Evolutionary conservation across 2,888 invertebrate species (phyloP).

Genomic region (Euphydryas editha): DNA sequence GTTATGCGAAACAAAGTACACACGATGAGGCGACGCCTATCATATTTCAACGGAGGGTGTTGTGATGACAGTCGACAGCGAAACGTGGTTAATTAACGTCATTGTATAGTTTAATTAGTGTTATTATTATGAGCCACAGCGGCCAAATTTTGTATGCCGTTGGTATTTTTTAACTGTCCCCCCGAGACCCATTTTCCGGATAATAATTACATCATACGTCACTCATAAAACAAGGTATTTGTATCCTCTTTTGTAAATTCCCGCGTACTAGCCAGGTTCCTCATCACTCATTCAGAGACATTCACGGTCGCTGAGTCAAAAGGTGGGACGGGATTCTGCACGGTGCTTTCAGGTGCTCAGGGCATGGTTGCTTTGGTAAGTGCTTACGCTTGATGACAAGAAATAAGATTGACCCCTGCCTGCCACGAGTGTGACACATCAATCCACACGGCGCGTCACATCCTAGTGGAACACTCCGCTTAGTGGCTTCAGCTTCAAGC

Average conservation of each 20-base stretch:
- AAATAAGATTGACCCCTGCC: too few species aligned
- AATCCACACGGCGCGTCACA: too few species aligned
- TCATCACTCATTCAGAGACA: background rate
- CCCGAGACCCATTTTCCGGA: background rate
- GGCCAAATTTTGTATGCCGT: background rate
- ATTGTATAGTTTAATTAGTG: slow-evolving; percentile 7
- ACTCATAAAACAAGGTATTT: background rate
- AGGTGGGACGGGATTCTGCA: too few species aligned
- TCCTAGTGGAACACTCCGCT: too few species aligned
- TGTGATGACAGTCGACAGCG: background rate
- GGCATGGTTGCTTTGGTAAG: too few species aligned
- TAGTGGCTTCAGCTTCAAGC: too few species aligned
- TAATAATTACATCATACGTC: background rate
- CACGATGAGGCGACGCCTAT: background rate
- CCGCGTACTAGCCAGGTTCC: background rate
- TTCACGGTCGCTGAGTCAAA: too few species aligned
- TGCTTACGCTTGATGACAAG: too few species aligned
- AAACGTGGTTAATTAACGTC: background rate
- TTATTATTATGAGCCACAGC: background rate
- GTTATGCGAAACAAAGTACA: background rate
- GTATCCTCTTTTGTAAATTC: background rate
- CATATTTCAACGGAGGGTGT: slow-evolving; percentile 2
- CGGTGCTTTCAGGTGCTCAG: too few species aligned
- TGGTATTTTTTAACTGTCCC: background rate
- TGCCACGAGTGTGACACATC: too few species aligned